These are phyloP conservation scores for Sus cebifrons DNA, from an alignment of 2,797 vertebrate species.

Conservation along the genomic window DNA sequence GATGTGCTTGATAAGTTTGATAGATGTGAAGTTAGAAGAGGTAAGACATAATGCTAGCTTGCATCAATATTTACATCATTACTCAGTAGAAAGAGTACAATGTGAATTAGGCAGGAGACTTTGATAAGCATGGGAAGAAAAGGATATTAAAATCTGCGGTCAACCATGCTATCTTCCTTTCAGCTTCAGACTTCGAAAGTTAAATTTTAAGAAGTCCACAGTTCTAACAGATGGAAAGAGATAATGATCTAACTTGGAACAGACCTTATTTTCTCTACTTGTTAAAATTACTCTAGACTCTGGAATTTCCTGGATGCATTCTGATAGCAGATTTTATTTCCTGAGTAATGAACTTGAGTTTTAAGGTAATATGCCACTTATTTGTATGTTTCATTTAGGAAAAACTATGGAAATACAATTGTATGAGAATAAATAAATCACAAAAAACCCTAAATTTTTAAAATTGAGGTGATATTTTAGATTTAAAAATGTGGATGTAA, in stretches of 20 bases:
- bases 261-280: neutral
- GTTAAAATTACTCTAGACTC: constrained; percentile 40
- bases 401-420: neutral
- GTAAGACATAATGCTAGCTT: neutral
- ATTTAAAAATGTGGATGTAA: neutral
- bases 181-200: constrained; percentile 13
- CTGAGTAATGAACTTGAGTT: neutral
- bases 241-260: neutral
- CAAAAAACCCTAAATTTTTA: neutral
- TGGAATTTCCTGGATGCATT: constrained; percentile 17
- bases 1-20: neutral
- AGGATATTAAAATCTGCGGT: neutral
- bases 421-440: neutral
- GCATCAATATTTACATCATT: neutral
- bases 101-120: neutral
- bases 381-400: neutral
- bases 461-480: neutral
- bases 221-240: neutral
- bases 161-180: neutral
- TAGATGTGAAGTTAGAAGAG: neutral
- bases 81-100: neutral
- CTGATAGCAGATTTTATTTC: constrained; percentile 6
- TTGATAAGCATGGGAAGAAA: neutral
- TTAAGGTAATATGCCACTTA: neutral
- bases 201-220: constrained; percentile 5